Base-by-base conservation (phyloP, 1,140 invertebrate genomes). In the Polyergus mexicanus region DNA sequence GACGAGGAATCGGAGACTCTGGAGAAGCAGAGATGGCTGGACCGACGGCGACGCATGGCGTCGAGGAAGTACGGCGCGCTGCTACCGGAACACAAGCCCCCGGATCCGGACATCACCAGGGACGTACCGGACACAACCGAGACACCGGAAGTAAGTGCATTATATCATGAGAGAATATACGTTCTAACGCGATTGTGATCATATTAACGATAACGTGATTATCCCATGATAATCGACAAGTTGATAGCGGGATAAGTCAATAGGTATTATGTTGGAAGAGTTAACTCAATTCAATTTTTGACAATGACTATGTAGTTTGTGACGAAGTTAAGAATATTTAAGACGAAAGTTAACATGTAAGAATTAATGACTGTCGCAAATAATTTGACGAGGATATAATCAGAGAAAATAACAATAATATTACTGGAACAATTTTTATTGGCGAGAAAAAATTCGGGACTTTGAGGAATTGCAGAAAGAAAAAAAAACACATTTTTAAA, bases 21-120 rank as follows among this genome's bases (percentile, higher is more conserved):
- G 86, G 97, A 98, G 94, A 96, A 96, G 90, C 95, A 96, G 87
- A 94, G 97, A 93, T 98, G 97, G 97, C 95, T 97, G 76, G 97
- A 97, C 89, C 95, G 97, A 92, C 95, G 97, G 89, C 96, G 97
- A 92, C 95, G 97, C 87, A 96, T 98, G 94, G 97, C 97, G 71
- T 96, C 96, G 84, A 96, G 97, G 92, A 96, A 96, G 89, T 97
- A 97, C 89, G 97, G 97, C 35, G 95, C 96, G 71, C 94, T 97
- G 62, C 95, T 96, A 88, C 94, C 95, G 25, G 96, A 97, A 88
- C 93, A 95, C 86, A 92, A 95, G 86, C 95, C 96, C 75, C 95
- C 96, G 41, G 96, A 96, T 93, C 95, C 96, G 88, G 96, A 96
- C 92, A 96, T 96, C 95, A 96, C 96, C 92, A 96, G 95, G 91